Evolutionary conservation across 2,797 vertebrate genomes (phyloP).

Genomic region (Alcedo atthis): DNA sequence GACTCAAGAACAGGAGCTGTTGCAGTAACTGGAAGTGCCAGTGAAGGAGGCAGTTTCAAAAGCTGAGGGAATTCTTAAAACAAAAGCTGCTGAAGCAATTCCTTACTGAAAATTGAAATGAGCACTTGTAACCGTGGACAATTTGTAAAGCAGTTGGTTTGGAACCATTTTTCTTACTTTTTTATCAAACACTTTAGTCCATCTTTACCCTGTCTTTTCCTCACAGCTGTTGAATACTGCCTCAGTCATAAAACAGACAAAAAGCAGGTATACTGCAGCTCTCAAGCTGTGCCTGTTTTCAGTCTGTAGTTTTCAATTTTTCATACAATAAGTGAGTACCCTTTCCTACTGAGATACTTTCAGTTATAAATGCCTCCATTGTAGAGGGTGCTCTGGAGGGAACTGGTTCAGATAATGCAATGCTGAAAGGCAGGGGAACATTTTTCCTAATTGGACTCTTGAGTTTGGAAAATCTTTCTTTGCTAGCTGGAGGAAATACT

Average conservation of each 20-base stretch:
- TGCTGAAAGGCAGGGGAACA: constrained; percentile 72
- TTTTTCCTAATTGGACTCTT: constrained; percentile 82
- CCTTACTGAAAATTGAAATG: not conserved
- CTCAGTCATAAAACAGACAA: constrained; percentile 65
- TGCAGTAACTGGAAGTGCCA: not conserved
- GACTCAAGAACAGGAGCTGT: not conserved
- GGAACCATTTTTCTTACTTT: constrained; percentile 31
- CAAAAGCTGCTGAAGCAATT: constrained; percentile 40
- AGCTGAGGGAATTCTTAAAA: constrained; percentile 21
- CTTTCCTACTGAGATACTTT: constrained; percentile 73
- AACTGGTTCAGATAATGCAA: constrained; percentile 67
- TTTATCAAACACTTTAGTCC: constrained; percentile 17
- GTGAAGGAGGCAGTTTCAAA: constrained; percentile 43
- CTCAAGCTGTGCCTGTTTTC: constrained; percentile 78
- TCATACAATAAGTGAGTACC: constrained; percentile 67
- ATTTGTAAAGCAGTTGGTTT: constrained; percentile 28
- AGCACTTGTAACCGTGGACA: constrained; percentile 12
- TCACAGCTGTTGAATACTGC: constrained; percentile 58
- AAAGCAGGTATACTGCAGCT: constrained; percentile 68
- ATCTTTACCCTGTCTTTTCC: constrained; percentile 39
- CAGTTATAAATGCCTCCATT: constrained; percentile 76
- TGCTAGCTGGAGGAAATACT: constrained; percentile 75
- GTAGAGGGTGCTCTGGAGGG: constrained; percentile 73
- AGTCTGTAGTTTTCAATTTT: constrained; percentile 75
- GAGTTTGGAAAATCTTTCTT: constrained; percentile 77